Conservation (phyloP, 1,140 invertebrate genomes). For the Orchesella cincta region DNA sequence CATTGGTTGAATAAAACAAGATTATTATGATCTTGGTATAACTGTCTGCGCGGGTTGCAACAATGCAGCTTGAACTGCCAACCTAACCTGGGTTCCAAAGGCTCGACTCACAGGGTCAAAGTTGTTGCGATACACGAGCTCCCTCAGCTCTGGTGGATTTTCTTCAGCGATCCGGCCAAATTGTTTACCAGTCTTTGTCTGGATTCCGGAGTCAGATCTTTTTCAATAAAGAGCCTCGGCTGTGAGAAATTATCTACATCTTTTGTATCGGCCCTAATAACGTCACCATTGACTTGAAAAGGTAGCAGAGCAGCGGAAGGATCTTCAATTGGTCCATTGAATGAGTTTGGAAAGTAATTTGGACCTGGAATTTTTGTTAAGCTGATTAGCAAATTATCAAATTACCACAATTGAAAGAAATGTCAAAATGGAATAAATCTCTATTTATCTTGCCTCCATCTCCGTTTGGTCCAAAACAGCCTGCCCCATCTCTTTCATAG, state of each 20-base stretch:
- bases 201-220: neutral
- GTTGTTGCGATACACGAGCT: neutral
- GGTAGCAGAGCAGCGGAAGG: neutral
- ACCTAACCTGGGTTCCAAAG: neutral
- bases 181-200: neutral
- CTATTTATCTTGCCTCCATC: too few relatives aligned
- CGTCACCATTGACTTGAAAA: slow-evolving; percentile 12
- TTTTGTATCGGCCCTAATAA: slow-evolving; percentile 3
- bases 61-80: too few relatives aligned
- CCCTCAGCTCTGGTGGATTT: neutral
- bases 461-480: neutral
- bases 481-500: slow-evolving; percentile 65
- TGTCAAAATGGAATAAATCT: too few relatives aligned
- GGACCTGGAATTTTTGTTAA: too few relatives aligned
- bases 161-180: neutral
- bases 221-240: neutral
- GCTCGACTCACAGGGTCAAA: neutral
- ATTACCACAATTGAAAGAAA: too few relatives aligned
- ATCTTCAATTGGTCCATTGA: neutral
- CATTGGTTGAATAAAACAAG: too few relatives aligned
- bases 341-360: slow-evolving; percentile 33
- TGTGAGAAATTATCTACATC: slow-evolving; percentile 26
- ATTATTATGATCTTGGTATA: too few relatives aligned
- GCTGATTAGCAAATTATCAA: too few relatives aligned
- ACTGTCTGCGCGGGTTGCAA: too few relatives aligned